phyloP scores from a whole-genome alignment of 2,113 vertebrate genomes.

The Platanista minor region DNA sequence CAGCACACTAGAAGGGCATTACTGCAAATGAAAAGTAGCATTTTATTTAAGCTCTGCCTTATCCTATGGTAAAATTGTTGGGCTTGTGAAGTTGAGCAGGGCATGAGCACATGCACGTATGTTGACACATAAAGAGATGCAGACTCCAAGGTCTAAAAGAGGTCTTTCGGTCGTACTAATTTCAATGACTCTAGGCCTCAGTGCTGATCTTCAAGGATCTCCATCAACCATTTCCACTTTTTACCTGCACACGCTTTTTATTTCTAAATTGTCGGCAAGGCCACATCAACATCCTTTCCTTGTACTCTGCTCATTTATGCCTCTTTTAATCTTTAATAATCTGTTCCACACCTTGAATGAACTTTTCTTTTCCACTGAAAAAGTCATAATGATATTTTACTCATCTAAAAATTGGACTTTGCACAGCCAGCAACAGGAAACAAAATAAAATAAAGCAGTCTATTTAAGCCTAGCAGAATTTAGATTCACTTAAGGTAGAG shows the following conservation, averaged over 20 bases:
- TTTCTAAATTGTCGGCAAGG: not conserved
- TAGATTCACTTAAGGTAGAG: not conserved
- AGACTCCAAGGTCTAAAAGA: not conserved
- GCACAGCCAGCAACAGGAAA: not conserved
- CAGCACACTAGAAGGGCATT: not conserved
- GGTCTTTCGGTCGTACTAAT: not conserved
- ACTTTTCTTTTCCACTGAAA: not conserved
- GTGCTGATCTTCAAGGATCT: not conserved
- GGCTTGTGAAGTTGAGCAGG: not conserved
- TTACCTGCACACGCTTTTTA: not conserved
- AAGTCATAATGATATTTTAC: not conserved
- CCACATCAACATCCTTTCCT: not conserved
- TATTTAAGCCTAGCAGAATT: not conserved
- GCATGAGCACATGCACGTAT: not conserved
- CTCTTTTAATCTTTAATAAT: not conserved
- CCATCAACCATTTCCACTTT: not conserved
- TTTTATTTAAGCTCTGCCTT: not conserved
- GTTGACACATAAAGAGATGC: not conserved
- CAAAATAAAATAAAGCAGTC: slow-evolving; percentile 23
- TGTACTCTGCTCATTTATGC: not conserved
- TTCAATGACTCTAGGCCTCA: not conserved
- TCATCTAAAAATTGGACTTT: not conserved
- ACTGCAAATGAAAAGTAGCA: not conserved
- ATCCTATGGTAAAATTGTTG: not conserved
- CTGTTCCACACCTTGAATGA: not conserved